Conservation (phyloP, 2,888 invertebrate species). For the Pseudoips prasinana region DNA sequence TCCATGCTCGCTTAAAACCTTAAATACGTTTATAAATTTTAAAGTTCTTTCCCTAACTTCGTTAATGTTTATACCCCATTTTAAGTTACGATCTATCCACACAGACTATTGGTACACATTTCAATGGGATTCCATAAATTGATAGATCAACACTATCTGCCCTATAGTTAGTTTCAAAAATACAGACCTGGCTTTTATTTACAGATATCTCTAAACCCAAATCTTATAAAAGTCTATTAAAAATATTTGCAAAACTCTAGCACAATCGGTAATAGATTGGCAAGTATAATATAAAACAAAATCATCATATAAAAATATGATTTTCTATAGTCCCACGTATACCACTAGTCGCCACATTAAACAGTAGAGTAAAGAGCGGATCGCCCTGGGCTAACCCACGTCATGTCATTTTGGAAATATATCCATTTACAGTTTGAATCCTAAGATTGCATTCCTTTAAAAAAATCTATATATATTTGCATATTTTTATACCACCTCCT, state of each 20-base stretch:
- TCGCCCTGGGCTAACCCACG: too few relatives aligned
- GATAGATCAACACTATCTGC: not conserved
- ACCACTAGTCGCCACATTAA: not conserved
- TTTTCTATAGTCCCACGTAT: not conserved
- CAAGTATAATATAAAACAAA: too few relatives aligned
- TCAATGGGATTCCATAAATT: not conserved
- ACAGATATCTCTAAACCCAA: not conserved
- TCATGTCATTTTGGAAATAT: too few relatives aligned
- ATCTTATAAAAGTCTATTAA: not conserved
- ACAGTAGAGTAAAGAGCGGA: too few relatives aligned
- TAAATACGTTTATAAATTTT: not conserved
- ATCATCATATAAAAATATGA: not conserved
- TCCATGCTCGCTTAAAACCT: not conserved
- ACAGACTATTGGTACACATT: slow-evolving; percentile 2
- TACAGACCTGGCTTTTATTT: too few relatives aligned
- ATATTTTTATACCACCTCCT: not conserved
- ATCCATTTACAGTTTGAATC: too few relatives aligned
- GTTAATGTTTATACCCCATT: not conserved
- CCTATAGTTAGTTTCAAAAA: too few relatives aligned
- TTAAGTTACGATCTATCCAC: not conserved
- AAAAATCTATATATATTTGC: not conserved
- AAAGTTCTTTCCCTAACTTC: not conserved
- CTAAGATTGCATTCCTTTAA: not conserved
- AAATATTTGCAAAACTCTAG: not conserved
- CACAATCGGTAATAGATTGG: too few relatives aligned